Evolutionary conservation across 2,797 vertebrate genomes (phyloP).

Genomic region (Furcifer pardalis): DNA sequence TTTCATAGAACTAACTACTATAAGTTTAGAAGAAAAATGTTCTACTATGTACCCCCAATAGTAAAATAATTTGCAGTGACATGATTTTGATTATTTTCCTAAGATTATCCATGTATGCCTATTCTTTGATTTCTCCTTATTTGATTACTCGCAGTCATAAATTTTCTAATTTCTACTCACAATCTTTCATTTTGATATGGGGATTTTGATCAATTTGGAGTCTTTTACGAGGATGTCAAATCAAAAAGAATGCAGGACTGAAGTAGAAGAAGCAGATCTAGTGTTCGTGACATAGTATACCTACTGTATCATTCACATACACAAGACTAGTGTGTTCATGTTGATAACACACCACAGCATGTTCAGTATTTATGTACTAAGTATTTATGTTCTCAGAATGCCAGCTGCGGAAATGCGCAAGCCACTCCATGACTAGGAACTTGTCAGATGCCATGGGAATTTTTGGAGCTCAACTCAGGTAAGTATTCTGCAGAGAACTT

Average conservation of each 20-base stretch:
- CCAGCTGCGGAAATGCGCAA: too few relatives aligned
- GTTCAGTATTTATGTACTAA: too few relatives aligned
- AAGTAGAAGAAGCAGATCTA: not conserved
- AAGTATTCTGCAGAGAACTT: too few relatives aligned
- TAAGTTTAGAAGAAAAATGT: conserved; percentile 26
- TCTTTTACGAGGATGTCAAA: not conserved
- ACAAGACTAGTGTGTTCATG: too few relatives aligned
- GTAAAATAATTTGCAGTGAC: conserved; percentile 38
- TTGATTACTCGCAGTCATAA: not conserved
- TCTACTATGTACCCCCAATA: conserved; percentile 57
- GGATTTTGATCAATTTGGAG: not conserved
- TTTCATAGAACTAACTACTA: conserved; percentile 57
- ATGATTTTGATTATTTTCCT: not conserved
- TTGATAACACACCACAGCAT: too few relatives aligned
- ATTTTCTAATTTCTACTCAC: not conserved
- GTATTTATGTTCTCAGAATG: too few relatives aligned
- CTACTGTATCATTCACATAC: not conserved
- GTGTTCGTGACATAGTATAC: not conserved
- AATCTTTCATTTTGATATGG: not conserved
- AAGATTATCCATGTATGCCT: not conserved
- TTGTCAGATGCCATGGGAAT: too few relatives aligned
- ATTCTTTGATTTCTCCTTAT: not conserved
- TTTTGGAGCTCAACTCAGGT: too few relatives aligned
- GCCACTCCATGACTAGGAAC: too few relatives aligned
- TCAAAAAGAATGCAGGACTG: not conserved